Evolutionary conservation across 1,140 invertebrate genomes (phyloP), one percentile per base, ranked within the genome.

Genomic region (Megalopta genalis): DNA sequence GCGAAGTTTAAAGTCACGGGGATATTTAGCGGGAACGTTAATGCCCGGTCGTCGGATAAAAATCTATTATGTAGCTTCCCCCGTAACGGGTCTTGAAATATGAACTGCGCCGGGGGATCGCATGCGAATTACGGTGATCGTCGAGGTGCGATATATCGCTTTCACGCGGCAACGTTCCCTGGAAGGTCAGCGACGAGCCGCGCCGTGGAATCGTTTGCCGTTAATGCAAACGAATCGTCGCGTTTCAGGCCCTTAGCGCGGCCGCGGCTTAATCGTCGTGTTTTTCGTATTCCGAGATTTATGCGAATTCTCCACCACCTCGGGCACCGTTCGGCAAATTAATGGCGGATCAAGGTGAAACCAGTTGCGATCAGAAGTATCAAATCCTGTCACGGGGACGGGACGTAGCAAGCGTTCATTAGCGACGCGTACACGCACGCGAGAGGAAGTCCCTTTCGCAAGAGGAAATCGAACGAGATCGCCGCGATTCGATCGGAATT

Each of bases 191-290:
- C 12, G n/a, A 39, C 32, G 32, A 37, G 39, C 12, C 16, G 27
- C 37, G 37, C 25, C 21, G 32, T 54, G 42, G n/a, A 62, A 54
- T 23, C 39, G 67, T 42, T 70, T 21, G 9, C 23, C 39, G 63
- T 23, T 74, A 62, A 77, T 42, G 75, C 68, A 76, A 85, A 74
- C 77, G 80, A 79, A 85, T 85, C 76, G 68, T 18, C 62, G 46
- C 71, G 64, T 12, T n/a, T 57, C 42, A 23, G 32, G 1, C 8
- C 46, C n/a, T 74, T 46, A 9, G 57, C 25, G 46, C 37, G 62
- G 37, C 64, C 57, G 14, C 49, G 12, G n/a, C 9, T 16, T 52
- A 42, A 32, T 69, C 82, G 82, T 72, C 71, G 49, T 52, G 42
- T 52, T 69, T 70, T 68, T 27, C 73, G 60, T 8, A 63, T 63